A percentile compares a stretch with the other conserved stretches of the same genome.
phyloP scores from a whole-genome alignment of 2,113 vertebrate genomes.

The Dasypus novemcinctus region DNA sequence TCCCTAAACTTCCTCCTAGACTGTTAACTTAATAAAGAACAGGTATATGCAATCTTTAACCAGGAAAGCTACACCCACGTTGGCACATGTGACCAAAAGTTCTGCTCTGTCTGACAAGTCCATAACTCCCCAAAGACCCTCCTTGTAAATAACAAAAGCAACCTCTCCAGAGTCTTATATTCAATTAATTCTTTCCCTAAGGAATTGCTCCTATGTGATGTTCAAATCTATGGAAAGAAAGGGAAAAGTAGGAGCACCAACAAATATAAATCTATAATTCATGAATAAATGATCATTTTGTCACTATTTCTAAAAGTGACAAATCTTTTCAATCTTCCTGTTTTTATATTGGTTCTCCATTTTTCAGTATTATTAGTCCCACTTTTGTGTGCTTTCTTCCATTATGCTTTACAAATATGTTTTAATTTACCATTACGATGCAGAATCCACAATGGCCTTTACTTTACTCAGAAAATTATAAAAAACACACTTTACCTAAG shows the following conservation, averaged over 20 bases:
- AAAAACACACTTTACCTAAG: background rate
- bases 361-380: background rate
- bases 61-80: rapidly evolving
- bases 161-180: background rate
- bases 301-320: background rate
- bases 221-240: background rate
- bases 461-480: background rate
- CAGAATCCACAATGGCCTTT: background rate
- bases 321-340: background rate
- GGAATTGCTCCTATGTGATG: background rate
- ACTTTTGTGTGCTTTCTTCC: background rate
- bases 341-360: background rate
- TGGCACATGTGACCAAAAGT: background rate
- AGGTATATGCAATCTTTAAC: background rate
- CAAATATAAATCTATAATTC: background rate
- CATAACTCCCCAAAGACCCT: background rate
- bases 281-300: background rate
- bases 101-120: background rate
- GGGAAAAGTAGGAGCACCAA: background rate
- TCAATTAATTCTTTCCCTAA: background rate
- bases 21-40: background rate
- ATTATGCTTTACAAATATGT: background rate
- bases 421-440: background rate
- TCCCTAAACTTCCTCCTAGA: background rate
- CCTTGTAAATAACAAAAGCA: background rate